Base-by-base conservation (phyloP, 2,113 vertebrate species). In the Anthoscopus minutus region DNA sequence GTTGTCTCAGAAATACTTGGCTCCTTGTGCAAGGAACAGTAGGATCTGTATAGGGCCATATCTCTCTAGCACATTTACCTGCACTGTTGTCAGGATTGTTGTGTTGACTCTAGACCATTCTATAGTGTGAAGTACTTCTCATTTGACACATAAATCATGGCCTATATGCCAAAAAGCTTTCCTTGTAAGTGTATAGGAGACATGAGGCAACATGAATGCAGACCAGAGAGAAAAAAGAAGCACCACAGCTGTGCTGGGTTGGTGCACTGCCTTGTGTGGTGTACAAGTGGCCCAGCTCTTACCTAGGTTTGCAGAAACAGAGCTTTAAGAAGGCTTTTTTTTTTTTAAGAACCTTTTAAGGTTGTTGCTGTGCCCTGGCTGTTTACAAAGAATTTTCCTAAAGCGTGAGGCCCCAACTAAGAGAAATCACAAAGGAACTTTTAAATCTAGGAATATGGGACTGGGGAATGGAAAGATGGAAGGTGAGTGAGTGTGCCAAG, bases 181-280 rank as follows among this genome's bases (percentile, higher is more conserved):
- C 31, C 18, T 51, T 6, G 0, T 25, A 65, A 67, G 28, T 9
- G 11, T 61, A 78, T 81, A 35, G 58, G 42, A 89, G 42, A 42
- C 25, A 74, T 3, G 25, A 91, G 37, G 82, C 45, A 88, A 57
- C 14, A 78, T 16, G 51, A 35, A 42, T 16, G 9, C 44, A 58
- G 54, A 71, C 5, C 38, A 47, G 23, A 74, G 50, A 81, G 60
- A 53, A 66, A 48, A 77, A 69, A 57, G 57, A 57, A 65, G 51
- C 44, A 64, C 10, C 45, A n/a, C 23, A 69, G 7, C 27, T 16
- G 15, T 18, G 33, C 20, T 35, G 35, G 45, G 31, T 11, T 65
- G 24, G n/a, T 44, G 16, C 45, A 31, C 15, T 62, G 28, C 25
- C 1, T 0, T 7, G 23, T 50, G 56, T 25, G 9, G 21, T 0